A percentile compares a stretch with the other conserved stretches of the same genome.
Evolutionary conservation across 2,113 vertebrate species (phyloP).

Genomic region (Apodemus speciosus): DNA sequence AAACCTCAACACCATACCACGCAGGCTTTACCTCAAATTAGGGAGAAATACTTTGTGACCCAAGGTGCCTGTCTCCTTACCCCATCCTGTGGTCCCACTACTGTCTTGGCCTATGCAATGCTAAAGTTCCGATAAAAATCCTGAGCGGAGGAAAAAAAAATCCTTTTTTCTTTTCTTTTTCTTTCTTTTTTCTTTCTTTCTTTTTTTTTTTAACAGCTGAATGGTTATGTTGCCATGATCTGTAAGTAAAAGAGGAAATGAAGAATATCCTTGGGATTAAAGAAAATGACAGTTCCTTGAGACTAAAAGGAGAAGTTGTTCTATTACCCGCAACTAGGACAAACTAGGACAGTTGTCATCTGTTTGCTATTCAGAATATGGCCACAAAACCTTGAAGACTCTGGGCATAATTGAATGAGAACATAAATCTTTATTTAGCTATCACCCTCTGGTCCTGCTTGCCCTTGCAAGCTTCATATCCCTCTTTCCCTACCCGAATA

Average conservation of each 20-base stretch:
- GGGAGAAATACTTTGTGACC: not conserved
- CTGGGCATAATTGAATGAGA: not conserved
- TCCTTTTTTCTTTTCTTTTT: not conserved
- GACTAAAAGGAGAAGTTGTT: not conserved
- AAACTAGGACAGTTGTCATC: not conserved
- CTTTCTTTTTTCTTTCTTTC: too few relatives aligned
- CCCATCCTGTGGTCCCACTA: not conserved
- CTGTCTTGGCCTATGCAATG: not conserved
- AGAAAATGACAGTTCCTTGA: not conserved
- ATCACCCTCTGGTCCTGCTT: not conserved
- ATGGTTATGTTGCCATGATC: not conserved
- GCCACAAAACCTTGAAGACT: not conserved
- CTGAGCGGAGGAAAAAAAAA: not conserved
- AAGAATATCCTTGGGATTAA: not conserved
- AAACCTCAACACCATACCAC: not conserved
- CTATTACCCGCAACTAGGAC: not conserved
- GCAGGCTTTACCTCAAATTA: not conserved
- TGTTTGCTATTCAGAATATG: not conserved
- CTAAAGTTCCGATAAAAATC: not conserved
- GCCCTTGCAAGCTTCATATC: not conserved
- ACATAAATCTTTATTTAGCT: not conserved
- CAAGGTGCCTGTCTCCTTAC: not conserved
- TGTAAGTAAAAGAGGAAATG: not conserved
- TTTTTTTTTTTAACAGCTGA: not conserved
- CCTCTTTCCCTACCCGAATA: not conserved